Base-by-base conservation (phyloP, 2,888 invertebrate species). In the Polymixis lichenea region DNA sequence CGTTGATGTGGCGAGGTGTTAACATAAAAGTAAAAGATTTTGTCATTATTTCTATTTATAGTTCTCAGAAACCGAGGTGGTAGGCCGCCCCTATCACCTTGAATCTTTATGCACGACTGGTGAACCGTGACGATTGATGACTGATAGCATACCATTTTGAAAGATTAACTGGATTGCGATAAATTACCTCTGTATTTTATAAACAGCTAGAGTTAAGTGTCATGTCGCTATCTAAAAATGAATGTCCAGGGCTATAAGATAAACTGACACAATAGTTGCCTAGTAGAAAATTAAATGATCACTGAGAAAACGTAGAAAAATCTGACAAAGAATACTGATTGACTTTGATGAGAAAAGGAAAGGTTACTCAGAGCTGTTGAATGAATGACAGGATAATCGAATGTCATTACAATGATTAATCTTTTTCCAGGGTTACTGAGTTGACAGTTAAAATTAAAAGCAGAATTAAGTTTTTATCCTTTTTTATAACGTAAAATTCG, bases 101-200 rank as follows among this genome's bases (percentile, higher is more conserved):
- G 77, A 65, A 38, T 64, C 22, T 76, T 22, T 13, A 56, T 22
- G 38, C 13, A n/a, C 7, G 32, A 56, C 55, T 22, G 61, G 6
- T 56, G 68, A 56, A 49, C 67, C 22, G 17, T 38, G 46, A 25
- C 32, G 49, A 78, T 65, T 77, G 55, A 56, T 56, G 25, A 15
- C 38, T 49, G 78, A 64, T 49, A 32, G 19, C 11, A 46, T 4
- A n/a, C 43, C 8, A 8, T 2, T 15, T 25, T 46, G 7, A 77
- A 62, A 28, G 53, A 55, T 53, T 17, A 22, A 17, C 22, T 22
- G 11, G 2, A 56, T 25, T 38, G 8, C 49, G 15, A 49, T 65
- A 28, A 25, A 46, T n/a, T n/a, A 65, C 8, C 2, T 46, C 7
- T 46, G 19, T 7, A 46, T 25, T 65, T 19, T 25, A 4, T 25